Evolutionary conservation across 2,113 vertebrate genomes (phyloP).

Genomic region (Eulemur rufifrons): DNA sequence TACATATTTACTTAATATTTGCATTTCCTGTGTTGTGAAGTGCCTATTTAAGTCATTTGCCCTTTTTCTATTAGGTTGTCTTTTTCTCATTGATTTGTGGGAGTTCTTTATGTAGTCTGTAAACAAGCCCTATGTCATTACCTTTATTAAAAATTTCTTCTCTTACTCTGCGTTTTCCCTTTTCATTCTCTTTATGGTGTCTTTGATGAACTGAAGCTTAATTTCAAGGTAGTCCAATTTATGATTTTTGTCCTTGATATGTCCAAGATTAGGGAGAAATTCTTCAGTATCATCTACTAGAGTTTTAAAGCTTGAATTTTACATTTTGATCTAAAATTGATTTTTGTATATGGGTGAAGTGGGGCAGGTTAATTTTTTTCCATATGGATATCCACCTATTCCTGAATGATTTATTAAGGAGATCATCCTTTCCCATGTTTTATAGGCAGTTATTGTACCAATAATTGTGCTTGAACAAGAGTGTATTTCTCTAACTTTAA

Average conservation of each 20-base stretch:
- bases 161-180: background rate
- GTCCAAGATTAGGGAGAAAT: background rate
- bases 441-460: background rate
- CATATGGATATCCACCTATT: background rate
- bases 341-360: background rate
- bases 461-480: background rate
- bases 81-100: background rate
- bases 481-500: background rate
- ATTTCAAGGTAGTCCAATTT: background rate
- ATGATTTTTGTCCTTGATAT: background rate
- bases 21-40: background rate
- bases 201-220: background rate
- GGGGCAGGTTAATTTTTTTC: background rate
- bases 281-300: background rate
- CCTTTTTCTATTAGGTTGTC: background rate
- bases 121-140: background rate
- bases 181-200: background rate
- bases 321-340: background rate
- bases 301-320: background rate
- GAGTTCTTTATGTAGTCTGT: background rate
- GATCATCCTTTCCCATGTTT: background rate
- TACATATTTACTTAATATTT: background rate
- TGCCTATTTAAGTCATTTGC: background rate
- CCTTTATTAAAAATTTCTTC: background rate
- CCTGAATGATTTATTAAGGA: background rate